phyloP scores from a whole-genome alignment of 1,140 invertebrate genomes.

The Tetramorium simillimum region DNA sequence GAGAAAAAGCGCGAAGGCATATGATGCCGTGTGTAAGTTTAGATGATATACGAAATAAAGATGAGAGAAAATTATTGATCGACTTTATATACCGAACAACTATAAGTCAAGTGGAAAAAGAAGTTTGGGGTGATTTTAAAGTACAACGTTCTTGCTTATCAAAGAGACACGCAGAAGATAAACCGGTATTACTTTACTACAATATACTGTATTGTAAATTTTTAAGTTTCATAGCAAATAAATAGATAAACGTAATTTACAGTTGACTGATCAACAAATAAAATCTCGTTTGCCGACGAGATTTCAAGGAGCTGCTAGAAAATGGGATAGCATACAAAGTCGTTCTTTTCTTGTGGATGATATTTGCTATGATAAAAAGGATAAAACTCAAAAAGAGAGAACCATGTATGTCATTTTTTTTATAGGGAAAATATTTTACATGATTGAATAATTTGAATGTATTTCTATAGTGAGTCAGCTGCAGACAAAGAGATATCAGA shows the following conservation, averaged over 20 bases:
- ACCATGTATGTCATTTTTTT: background rate
- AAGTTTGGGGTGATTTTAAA: constrained; percentile 51
- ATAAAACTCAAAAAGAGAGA: background rate
- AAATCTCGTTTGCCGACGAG: constrained; percentile 26
- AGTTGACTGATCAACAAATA: constrained; percentile 6
- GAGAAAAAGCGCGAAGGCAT: constrained; percentile 81
- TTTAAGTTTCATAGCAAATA: background rate
- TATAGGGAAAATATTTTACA: background rate
- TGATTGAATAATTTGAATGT: background rate
- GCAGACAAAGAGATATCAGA: background rate
- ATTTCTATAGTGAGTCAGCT: background rate
- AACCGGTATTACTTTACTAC: constrained; percentile 3
- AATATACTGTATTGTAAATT: constrained; percentile 9
- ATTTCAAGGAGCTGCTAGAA: constrained; percentile 19
- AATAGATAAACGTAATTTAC: background rate
- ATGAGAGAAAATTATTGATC: constrained; percentile 60
- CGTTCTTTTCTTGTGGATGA: background rate
- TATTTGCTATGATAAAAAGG: background rate
- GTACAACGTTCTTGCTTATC: background rate
- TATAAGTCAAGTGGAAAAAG: background rate
- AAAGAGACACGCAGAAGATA: background rate
- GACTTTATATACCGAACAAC: constrained; percentile 59
- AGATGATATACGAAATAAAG: constrained; percentile 83
- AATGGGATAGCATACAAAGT: constrained; percentile 47
- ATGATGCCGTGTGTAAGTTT: constrained; percentile 85